Evolutionary conservation across 2,888 invertebrate genomes (phyloP), one percentile per base, ranked within the genome.

Genomic region (Scaptomyza parva): DNA sequence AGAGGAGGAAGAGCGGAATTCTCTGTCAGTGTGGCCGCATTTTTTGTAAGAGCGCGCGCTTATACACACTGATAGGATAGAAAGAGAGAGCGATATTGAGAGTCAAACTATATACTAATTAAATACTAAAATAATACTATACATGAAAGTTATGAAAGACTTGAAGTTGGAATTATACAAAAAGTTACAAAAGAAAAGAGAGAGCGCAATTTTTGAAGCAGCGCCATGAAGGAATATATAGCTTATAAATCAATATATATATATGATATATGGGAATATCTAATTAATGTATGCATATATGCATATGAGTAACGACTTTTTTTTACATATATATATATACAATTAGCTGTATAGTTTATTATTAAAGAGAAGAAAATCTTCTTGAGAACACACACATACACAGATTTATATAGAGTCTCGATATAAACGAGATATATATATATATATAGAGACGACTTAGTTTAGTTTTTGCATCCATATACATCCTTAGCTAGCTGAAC

Each of bases 211-310:
- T 48, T 35, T 66, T 65, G 45, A 50, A 60, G 24, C 2, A 50
- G 55, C 71, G 50, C 44, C 39, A 52, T 59, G 65, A 59, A 70
- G 50, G 17, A 47, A 50, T 2, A 33, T 5, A 44, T 39, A 20
- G 8, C 5, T 22, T 22, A 8, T 47, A 39, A 39, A 20, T 2
- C 11, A 4, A 30, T 18, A n/a, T 44, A n/a, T 41, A 47, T 26
- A 37, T 53, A 43, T 44, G 18, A 50, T 7, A 50, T 8, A 50
- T 33, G 26, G 1, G 12, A 14, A 45, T 12, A 18, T 2, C 26
- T 45, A 30, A 18, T 2, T 47, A 47, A 44, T 11, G 0, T 17
- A 28, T 57, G 30, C 17, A 58, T 26, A 44, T 45, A 51, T 41
- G 35, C 26, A 24, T 14, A 52, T 41, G n/a, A 18, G 43, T 37